Percentiles rank a stretch among this genome's conserved stretches.
phyloP scores from a whole-genome alignment of 2,888 invertebrate genomes.

The Drosophila emarginata region DNA sequence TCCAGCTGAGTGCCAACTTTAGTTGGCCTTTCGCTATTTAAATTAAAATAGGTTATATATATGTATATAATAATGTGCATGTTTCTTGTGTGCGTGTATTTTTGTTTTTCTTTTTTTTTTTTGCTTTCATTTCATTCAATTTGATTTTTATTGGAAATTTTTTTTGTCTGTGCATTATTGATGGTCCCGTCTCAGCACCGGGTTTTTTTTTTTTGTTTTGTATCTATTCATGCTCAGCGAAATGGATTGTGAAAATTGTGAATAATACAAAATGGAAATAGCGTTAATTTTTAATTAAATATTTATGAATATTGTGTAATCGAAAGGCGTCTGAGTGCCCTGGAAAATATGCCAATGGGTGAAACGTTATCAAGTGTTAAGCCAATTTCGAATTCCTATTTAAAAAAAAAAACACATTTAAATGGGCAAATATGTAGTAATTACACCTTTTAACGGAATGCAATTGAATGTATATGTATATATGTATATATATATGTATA shows the following conservation, averaged over 20 bases:
- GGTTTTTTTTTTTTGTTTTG: not conserved
- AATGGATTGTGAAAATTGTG: constrained; percentile 50
- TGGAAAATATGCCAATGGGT: not conserved
- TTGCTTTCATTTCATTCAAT: constrained; percentile 38
- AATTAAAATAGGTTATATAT: constrained; percentile 36
- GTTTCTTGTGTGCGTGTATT: not conserved
- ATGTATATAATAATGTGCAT: not conserved
- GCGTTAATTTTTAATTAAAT: constrained; percentile 56
- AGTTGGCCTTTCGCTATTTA: constrained; percentile 26
- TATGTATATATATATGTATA: no score
- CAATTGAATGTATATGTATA: no score
- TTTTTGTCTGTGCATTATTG: constrained; percentile 32
- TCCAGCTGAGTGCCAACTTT: constrained; percentile 44
- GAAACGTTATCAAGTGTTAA: not conserved
- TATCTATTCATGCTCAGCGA: constrained; percentile 40
- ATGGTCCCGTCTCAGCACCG: constrained; percentile 6
- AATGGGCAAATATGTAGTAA: no score
- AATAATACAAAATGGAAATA: constrained; percentile 40
- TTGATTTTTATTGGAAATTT: constrained; percentile 41
- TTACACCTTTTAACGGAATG: no score
- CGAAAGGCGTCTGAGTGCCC: not conserved
- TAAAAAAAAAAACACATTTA: not conserved
- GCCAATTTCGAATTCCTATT: not conserved
- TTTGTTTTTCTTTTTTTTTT: not conserved
- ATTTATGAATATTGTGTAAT: constrained; percentile 29